Evolutionary conservation across 2,797 vertebrate species (phyloP), one percentile per base, ranked within the genome.

Genomic region (Onychomys leucogaster): DNA sequence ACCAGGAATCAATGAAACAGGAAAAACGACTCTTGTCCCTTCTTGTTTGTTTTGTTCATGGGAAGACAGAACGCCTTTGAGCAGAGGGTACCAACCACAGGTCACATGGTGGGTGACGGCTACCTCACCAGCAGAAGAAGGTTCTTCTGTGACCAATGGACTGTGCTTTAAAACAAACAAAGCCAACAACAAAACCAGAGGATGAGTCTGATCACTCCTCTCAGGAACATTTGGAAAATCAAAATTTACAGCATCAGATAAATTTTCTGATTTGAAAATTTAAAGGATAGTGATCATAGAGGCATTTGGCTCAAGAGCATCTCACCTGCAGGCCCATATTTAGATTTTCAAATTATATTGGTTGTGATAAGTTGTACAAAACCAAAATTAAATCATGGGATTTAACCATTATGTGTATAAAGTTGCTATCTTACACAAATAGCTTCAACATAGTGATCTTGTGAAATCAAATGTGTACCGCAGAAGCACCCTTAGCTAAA

Each of bases 211-310:
- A 87, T 63, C 25, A 77, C 87, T 95, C 27, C 90, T 96, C 80
- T 41, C 78, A 59, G 90, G 46, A 87, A 65, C 52, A 81, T 90
- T 84, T 87, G 37, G 63, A 97, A 94, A 91, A 78, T 87, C 94
- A 63, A 94, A 95, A 67, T 94, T 27, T 49, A 49, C 55, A 57
- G 25, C 81, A 46, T 78, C 1, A 37, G 73, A 83, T 21, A 4
- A 77, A 12, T 41, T 88, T 95, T 5, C 91, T 75, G 49, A 43
- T 94, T 96, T 82, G 52, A 87, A 93, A 83, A 61, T 91, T 16
- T 82, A 41, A 94, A 69, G 41, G 37, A 82, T 71, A 55, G 9
- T 90, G 29, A 78, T 92, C 10, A 11, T 67, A 67, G 17, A 6
- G 71, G 13, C 14, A 80, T 37, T 91, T 92, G 83, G 32, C 43